Evolutionary conservation across 2,888 invertebrate species (phyloP), one percentile per base, ranked within the genome.

Genomic region (Tubulanus polymorphus): DNA sequence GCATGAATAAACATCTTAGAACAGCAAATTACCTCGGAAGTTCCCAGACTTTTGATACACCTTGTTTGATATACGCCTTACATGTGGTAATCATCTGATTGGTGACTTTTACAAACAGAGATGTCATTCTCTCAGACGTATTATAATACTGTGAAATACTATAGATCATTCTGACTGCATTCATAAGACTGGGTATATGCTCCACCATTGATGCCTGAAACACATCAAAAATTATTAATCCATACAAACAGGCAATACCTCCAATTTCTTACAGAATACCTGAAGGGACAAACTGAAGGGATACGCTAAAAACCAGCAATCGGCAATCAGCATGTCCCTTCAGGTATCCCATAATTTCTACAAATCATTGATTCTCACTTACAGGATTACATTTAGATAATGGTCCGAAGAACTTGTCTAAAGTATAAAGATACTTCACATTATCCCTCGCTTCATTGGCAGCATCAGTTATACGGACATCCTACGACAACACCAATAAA

Each of bases 51-150:
- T 89, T 93, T 64, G 84, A 81, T 37, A 81, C 85, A 0, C 85
- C 86, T 59, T 85, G 81, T 51, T 87, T 85, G 50, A 95, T 89
- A 79, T 93, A 94, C 59, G 90, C 89, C 71, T 91, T 92, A 81
- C 95, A 95, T 0, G 94, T 92, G 71, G 91, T 90, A 62, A 96
- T 95, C 93, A 96, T 95, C 85, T 96, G 95, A 80, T 96, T 96
- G 3, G 95, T 96, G 65, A 96, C 93, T 84, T 96, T 96, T 35
- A 96, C 93, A 89, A 96, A 93, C 18, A 96, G 83, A 0, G 95
- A 93, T 3, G 95, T 95, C 57, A 94, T 94, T 67, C 95, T 85
- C 80, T 96, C 95, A 0, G 94, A 93, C 0, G 95, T 94, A 74
- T 95, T 96, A 75, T 96, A 96, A 79, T 93, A 95, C 79, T 91